Evolutionary conservation across 2,888 invertebrate species (phyloP).

Genomic region (Sarcophaga carnaria): DNA sequence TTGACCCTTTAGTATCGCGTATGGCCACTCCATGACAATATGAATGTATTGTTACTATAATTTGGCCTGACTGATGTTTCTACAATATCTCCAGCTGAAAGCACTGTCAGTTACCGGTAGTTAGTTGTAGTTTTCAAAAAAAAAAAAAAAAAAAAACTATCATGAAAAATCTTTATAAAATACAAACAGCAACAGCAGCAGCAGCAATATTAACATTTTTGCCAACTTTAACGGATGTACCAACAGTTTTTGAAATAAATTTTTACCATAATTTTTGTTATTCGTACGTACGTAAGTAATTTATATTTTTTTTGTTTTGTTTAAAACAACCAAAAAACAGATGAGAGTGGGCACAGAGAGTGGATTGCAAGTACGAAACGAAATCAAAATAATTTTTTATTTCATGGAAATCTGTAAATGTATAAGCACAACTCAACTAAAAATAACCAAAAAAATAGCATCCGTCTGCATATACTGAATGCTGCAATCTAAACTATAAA

Average conservation of each 20-base stretch:
- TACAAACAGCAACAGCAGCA: conserved; percentile 36
- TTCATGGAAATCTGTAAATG: conserved; percentile 6
- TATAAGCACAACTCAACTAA: too few relatives aligned
- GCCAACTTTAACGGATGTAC: conserved; percentile 43
- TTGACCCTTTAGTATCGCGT: not conserved
- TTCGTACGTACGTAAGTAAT: not conserved
- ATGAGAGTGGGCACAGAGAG: conserved; percentile 8
- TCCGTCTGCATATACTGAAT: too few relatives aligned
- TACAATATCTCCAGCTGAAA: not conserved
- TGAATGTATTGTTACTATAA: not conserved
- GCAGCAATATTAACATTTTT: conserved; percentile 36
- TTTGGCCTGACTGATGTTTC: not conserved
- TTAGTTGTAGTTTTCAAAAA: not conserved
- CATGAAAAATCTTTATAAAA: conserved; percentile 23
- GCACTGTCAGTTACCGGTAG: conserved; percentile 33
- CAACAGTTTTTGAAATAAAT: conserved; percentile 49
- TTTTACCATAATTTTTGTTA: conserved; percentile 51
- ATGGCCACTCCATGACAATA: conserved; percentile 25
- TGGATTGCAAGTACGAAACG: not conserved
- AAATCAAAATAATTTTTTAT: conserved; percentile 47
- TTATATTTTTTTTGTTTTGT: too few relatives aligned
- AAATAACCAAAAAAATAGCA: too few relatives aligned
- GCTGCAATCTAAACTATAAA: too few relatives aligned
- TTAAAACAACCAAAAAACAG: too few relatives aligned
- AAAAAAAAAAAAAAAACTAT: not conserved